phyloP scores from a whole-genome alignment of 2,113 vertebrate genomes.

The Channa maculata region DNA sequence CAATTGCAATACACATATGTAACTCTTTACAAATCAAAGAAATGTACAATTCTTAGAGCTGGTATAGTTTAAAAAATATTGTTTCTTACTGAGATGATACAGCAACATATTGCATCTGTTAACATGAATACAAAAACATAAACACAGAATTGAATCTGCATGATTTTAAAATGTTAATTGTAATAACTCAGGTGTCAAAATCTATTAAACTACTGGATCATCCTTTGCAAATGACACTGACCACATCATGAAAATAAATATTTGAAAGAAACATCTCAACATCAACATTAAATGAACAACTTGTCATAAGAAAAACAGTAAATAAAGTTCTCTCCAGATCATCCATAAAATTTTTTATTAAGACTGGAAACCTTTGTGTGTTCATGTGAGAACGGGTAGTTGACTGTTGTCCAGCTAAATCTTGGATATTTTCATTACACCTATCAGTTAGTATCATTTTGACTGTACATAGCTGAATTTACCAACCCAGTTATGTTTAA shows the following conservation, averaged over 20 bases:
- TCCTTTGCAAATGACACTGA: not conserved
- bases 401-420: not conserved
- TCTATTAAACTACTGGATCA: conserved; percentile 57
- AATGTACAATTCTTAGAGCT: not conserved
- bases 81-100: conserved; percentile 11
- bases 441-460: not conserved
- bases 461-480: not conserved
- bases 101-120: not conserved
- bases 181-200: conserved; percentile 56
- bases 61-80: conserved; percentile 8
- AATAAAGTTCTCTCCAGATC: not conserved
- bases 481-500: not conserved
- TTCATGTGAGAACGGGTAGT: not conserved
- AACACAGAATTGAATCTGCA: conserved; percentile 3
- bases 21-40: no score
- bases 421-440: not conserved
- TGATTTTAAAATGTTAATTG: not conserved
- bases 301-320: not conserved
- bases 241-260: conserved; percentile 14
- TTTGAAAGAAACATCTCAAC: not conserved
- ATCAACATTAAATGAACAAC: not conserved
- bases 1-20: not conserved
- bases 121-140: conserved; percentile 6
- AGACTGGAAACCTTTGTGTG: not conserved
- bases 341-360: not conserved